A percentile compares a stretch with the other conserved stretches of the same genome.
These are phyloP conservation scores for Myotis planiceps DNA, from an alignment of 2,797 vertebrate species.

Conservation along the genomic window DNA sequence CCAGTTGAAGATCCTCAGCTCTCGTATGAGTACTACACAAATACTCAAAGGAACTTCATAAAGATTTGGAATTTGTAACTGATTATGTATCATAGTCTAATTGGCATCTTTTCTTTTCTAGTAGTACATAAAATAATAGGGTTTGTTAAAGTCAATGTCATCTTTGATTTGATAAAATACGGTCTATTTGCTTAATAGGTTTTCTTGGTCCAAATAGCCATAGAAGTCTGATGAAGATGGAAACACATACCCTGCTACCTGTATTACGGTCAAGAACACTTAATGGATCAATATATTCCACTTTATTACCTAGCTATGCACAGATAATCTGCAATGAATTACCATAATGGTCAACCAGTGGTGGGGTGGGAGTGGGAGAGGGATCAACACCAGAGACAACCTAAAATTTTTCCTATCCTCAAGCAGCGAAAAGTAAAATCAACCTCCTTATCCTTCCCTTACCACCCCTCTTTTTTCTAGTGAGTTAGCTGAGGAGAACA, in stretches of 20 bases:
- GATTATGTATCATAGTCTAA: conserved; percentile 4
- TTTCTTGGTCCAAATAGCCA: conserved; percentile 28
- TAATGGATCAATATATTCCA: background rate
- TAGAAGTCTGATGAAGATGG: conserved; percentile 39
- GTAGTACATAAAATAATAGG: conserved; percentile 50
- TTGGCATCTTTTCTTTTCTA: conserved; percentile 34
- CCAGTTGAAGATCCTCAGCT: background rate
- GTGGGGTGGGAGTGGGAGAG: too few relatives aligned
- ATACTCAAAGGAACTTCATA: conserved; percentile 4
- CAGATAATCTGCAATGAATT: conserved; percentile 47
- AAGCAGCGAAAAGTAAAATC: conserved; percentile 32
- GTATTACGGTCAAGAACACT: conserved; percentile 41
- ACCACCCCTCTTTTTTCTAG: background rate
- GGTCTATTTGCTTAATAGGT: conserved; percentile 56
- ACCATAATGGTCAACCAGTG: background rate
- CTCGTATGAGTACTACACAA: background rate
- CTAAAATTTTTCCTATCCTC: background rate
- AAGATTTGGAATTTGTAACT: background rate
- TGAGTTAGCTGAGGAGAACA: background rate
- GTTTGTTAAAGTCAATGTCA: conserved; percentile 46
- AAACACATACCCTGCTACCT: conserved; percentile 52
- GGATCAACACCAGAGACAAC: background rate
- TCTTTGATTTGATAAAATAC: conserved; percentile 50
- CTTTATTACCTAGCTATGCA: conserved; percentile 44
- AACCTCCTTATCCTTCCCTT: background rate